Conservation (phyloP, 2,797 vertebrate species). For the Pampus argenteus region DNA sequence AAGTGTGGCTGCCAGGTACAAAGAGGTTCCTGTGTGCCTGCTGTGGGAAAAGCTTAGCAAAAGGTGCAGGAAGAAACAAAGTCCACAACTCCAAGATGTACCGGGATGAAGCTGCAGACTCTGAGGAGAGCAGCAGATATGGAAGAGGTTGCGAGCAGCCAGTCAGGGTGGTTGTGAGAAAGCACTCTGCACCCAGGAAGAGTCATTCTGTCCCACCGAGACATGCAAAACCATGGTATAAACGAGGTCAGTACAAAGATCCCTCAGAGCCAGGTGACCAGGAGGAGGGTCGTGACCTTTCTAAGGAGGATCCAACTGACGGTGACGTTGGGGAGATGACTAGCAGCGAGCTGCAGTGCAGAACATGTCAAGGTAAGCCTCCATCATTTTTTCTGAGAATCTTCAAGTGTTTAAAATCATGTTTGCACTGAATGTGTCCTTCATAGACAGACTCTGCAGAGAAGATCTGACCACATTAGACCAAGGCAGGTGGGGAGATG, state of each 20-base stretch:
- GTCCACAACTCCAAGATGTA: constrained; percentile 51
- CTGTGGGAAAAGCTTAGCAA: constrained; percentile 78
- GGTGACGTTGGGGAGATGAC: constrained; percentile 36
- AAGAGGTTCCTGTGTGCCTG: constrained; percentile 74
- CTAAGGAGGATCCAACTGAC: constrained; percentile 46
- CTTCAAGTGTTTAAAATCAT: not conserved
- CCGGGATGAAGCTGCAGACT: constrained; percentile 66
- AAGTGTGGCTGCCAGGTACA: constrained; percentile 58
- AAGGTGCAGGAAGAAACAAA: constrained; percentile 60
- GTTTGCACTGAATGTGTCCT: not conserved
- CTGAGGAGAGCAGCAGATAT: constrained; percentile 72
- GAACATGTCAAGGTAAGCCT: constrained; percentile 71
- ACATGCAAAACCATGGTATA: constrained; percentile 65
- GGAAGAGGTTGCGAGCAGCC: constrained; percentile 57
- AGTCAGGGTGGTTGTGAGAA: constrained; percentile 59
- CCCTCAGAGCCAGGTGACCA: not conserved
- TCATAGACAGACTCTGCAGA: constrained; percentile 71
- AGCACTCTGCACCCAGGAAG: constrained; percentile 67
- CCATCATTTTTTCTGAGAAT: not conserved
- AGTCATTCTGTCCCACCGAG: constrained; percentile 41
- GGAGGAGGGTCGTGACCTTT: constrained; percentile 35
- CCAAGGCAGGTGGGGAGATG: constrained; percentile 64
- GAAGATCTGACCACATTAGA: constrained; percentile 53
- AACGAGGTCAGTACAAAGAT: constrained; percentile 59
- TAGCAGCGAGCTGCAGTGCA: constrained; percentile 59